Percentiles rank a stretch among this genome's conserved stretches.
Conservation (phyloP, 2,113 vertebrate species). For the Anas platyrhynchos region DNA sequence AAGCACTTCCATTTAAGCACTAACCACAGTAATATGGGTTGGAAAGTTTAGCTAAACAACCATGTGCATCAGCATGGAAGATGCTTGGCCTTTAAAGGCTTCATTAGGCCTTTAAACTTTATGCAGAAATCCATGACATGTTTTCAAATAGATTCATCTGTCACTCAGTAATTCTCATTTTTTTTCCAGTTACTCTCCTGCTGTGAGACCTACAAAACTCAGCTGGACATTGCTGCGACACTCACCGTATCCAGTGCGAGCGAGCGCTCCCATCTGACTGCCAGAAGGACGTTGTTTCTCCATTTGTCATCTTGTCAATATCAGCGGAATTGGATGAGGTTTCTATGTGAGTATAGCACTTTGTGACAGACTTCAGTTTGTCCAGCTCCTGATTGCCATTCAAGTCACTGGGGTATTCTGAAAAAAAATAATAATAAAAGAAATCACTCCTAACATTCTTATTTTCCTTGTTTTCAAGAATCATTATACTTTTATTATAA, state of each 20-base stretch:
- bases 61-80: not conserved
- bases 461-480: not conserved
- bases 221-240: accelerated
- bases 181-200: not conserved
- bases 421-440: not conserved
- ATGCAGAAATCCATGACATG: not conserved
- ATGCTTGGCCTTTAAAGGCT: not conserved
- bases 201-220: not conserved
- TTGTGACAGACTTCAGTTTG: conserved; percentile 89
- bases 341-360: conserved; percentile 93
- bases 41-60: not conserved
- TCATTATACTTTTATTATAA: not conserved
- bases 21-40: not conserved
- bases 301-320: conserved; percentile 93
- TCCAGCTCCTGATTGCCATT: conserved; percentile 87
- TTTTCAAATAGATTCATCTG: not conserved
- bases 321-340: conserved; percentile 92
- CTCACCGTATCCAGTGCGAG: conserved; percentile 96
- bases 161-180: not conserved
- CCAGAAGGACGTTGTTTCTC: conserved; percentile 94
- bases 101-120: not conserved
- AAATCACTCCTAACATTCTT: not conserved
- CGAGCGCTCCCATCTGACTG: conserved; percentile 96
- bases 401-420: conserved; percentile 83
- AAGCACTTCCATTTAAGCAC: not conserved